Evolutionary conservation across 2,888 invertebrate species (phyloP), one percentile per base, ranked within the genome.

Genomic region (Synergus japonicus): DNA sequence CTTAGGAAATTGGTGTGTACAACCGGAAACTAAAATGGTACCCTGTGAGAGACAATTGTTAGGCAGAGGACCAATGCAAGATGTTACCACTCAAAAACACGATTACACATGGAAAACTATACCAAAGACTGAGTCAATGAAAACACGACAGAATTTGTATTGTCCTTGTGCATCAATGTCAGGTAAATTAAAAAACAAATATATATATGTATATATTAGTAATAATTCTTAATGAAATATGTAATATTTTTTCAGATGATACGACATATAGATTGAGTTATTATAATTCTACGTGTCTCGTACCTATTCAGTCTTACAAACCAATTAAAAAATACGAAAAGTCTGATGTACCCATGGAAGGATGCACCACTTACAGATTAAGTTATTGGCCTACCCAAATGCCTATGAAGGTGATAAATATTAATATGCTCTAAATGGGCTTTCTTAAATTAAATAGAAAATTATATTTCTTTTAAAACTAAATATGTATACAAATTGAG

Each of bases 31-130:
- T 13, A 85, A 85, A 15, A 90, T 90, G 22, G 79, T 83, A 13
- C 90, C 92, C 44, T 88, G 88, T 58, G 78, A 83, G 12, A 87
- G 88, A 78, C 87, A 89, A 78, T 86, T 87, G 85, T 84, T 91
- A 2, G 90, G 90, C 80, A 94, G 94, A 85, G 94, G 94, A 63
- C 95, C 96, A 29, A 95, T 96, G 93, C 95, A 96, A 92, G 94
- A 94, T 84, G 92, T 95, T 83, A 96, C 96, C 8, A 96, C 96
- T 0, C 95, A 95, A 85, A 95, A 96, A 73, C 95, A 96, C 89
- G 96, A 96, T 93, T 96, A 93, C 88, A 95, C 88, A 13, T 92
- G 92, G 91, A 92, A 91, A 82, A 79, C 78, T 44, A 77, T 79
- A 67, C 77, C 80, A 60, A 80, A 78, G 63, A 76, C 80, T 73